These are phyloP conservation scores for Aethina tumida DNA, from an alignment of 1,140 invertebrate genomes.

Conservation along the genomic window DNA sequence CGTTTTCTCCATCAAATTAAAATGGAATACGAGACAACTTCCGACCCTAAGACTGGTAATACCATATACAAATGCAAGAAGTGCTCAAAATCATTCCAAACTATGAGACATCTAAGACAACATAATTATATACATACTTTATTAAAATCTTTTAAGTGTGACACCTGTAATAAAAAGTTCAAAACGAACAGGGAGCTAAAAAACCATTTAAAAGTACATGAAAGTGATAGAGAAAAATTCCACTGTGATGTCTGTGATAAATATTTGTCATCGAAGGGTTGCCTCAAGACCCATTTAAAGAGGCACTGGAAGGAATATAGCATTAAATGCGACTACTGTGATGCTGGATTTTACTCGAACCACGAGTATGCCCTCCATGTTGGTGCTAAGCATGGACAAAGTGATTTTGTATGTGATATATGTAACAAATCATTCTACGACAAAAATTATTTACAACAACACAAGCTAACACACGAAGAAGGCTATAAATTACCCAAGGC, in stretches of 20 bases:
- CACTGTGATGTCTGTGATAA: conserved; percentile 35
- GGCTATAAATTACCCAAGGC: conserved; percentile 28
- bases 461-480: conserved; percentile 20
- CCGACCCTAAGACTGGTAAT: not conserved
- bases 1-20: too few relatives aligned
- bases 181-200: conserved; percentile 19
- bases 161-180: conserved; percentile 26
- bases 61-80: conserved; percentile 10
- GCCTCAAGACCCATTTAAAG: conserved; percentile 53
- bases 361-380: conserved; percentile 19
- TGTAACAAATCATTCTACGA: conserved; percentile 16
- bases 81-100: conserved; percentile 14
- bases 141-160: conserved; percentile 14
- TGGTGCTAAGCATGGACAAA: conserved; percentile 15
- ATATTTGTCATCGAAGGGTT: conserved; percentile 55
- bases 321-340: conserved; percentile 18
- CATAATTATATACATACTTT: conserved; percentile 11
- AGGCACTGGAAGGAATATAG: conserved; percentile 44
- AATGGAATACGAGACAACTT: not conserved
- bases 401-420: conserved; percentile 20
- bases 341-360: conserved; percentile 21
- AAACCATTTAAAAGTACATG: conserved; percentile 14
- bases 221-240: conserved; percentile 19
- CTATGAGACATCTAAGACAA: conserved; percentile 9
- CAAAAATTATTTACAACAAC: conserved; percentile 18